Evolutionary conservation across 2,888 invertebrate species (phyloP).

Genomic region (Ormia ochracea): DNA sequence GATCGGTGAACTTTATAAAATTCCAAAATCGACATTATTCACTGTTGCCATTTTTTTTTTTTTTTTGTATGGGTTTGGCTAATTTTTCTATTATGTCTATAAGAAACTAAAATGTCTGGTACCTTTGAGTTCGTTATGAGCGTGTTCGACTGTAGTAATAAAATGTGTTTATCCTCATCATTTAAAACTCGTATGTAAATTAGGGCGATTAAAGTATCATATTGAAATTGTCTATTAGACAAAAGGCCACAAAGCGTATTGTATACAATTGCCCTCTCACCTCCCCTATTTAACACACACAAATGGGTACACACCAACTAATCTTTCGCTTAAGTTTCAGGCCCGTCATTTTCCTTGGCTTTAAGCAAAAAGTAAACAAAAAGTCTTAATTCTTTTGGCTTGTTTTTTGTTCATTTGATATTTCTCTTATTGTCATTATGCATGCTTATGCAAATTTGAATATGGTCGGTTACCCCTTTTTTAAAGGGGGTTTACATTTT

Average conservation of each 20-base stretch:
- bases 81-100: too few species aligned
- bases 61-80: too few species aligned
- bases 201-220: neutral
- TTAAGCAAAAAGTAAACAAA: neutral
- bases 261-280: neutral
- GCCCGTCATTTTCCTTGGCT: neutral
- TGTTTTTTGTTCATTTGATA: neutral
- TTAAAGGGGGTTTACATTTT: neutral
- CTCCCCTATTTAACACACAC: neutral
- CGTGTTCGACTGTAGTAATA: too few species aligned
- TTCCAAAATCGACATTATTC: too few species aligned
- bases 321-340: too few species aligned
- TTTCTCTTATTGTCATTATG: conserved; percentile 27
- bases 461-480: conserved; percentile 72
- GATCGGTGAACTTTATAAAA: too few species aligned
- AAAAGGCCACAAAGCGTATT: neutral
- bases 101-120: too few species aligned
- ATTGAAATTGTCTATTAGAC: neutral
- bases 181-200: conserved; percentile 18
- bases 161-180: neutral
- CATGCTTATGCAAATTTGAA: conserved; percentile 73
- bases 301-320: neutral
- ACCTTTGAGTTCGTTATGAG: too few species aligned
- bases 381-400: neutral
- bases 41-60: too few species aligned